Evolutionary conservation across 2,797 vertebrate genomes (phyloP).

Genomic region (Cichlasoma orientale): DNA sequence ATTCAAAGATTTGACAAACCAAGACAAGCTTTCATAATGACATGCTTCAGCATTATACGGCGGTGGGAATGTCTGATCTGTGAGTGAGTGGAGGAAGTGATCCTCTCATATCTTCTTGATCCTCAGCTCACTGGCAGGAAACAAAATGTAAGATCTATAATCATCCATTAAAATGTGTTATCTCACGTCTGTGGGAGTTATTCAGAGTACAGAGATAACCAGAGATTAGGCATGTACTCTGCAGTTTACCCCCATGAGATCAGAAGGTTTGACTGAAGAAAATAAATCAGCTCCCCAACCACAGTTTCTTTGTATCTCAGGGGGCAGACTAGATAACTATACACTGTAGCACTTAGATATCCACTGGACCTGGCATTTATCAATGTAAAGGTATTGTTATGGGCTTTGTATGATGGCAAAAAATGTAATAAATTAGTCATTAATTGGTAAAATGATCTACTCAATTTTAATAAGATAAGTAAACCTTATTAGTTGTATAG

Average conservation of each 20-base stretch:
- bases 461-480: not conserved
- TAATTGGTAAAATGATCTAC: not conserved
- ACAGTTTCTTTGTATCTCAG: conserved; percentile 2
- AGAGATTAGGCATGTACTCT: conserved; percentile 10
- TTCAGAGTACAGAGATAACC: not conserved
- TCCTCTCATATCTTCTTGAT: conserved; percentile 20
- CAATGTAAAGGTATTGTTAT: conserved; percentile 19
- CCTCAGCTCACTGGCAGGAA: conserved; percentile 37
- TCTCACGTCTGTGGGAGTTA: conserved; percentile 11
- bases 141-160: conserved; percentile 48
- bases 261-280: conserved; percentile 3
- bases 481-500: not conserved
- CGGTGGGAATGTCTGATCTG: not conserved
- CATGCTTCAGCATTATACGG: not conserved
- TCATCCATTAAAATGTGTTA: conserved; percentile 43
- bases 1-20: not conserved
- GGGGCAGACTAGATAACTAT: conserved; percentile 3
- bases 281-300: not conserved
- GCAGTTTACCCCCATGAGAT: not conserved
- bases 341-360: conserved; percentile 9
- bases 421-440: no score
- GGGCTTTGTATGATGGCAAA: conserved; percentile 14
- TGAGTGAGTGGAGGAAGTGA: conserved; percentile 1
- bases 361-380: conserved; percentile 4
- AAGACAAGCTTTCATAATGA: not conserved